Base-by-base conservation (phyloP, 2,888 invertebrate genomes). In the Lasioglossum oenotherae region DNA sequence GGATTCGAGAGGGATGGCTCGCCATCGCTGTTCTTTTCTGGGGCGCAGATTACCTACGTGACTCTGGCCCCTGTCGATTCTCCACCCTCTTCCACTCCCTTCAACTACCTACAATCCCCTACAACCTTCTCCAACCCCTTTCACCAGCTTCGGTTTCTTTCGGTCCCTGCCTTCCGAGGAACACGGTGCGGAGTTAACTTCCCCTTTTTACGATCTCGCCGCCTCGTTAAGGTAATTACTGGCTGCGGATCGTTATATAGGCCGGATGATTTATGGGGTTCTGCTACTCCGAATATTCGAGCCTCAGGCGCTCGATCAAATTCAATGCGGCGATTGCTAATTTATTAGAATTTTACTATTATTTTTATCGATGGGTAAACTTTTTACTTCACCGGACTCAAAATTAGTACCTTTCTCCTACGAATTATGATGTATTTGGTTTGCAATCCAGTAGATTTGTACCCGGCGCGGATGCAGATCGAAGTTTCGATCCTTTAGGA, bases 11-110 rank as follows among this genome's bases (percentile, higher is more conserved):
- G 57, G 31, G 49, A n/a, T 35, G 27, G 27, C 31, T 44, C 44
- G 35, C 19, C 31, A 1, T 31, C 19, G 35, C 35, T 67, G 49
- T 77, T 79, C 73, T 46, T 73, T 60, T 64, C 46, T 14, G 27
- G 60, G 27, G 49, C 27, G 72, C 60, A 41, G 49, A 78, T 72
- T 71, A 73, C 77, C 64, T 73, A 74, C 73, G 82, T 82, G 77
- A 79, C 79, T 79, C 31, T 57, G 41, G 73, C 60, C 44, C 27
- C 60, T 60, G 31, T n/a, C 44, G 69, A 57, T 72, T 60, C 41
- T 73, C 53, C 5, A 5, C 76, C 19, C 4, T 19, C 53, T 19
- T 38, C 41, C 19, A 19, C 27, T 19, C 53, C 67, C 31, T 64
- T 0, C 64, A 6, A 5, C 38, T 12, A n/a, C 27, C 44, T 14